Percentiles rank a stretch among this genome's conserved stretches.
These are phyloP conservation scores for Imbricaverruca yamaguchii DNA, from an alignment of 2,888 invertebrate genomes.

Conservation along the genomic window DNA sequence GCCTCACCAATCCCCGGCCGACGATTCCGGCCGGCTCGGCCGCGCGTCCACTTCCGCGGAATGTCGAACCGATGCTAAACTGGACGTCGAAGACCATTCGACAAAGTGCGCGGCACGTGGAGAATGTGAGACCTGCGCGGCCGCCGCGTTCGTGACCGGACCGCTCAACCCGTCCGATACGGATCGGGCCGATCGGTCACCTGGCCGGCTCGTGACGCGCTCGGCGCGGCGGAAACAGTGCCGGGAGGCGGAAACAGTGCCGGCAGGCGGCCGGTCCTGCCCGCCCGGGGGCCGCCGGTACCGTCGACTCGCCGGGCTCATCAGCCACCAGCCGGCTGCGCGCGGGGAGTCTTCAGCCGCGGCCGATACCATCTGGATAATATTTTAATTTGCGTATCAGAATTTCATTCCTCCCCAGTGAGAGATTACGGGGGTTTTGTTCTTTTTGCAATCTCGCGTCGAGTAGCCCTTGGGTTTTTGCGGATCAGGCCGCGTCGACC, in stretches of 20 bases:
- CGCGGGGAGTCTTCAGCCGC: slow-evolving; percentile 2
- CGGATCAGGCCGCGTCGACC: not conserved
- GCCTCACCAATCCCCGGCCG: not conserved
- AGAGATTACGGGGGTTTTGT: slow-evolving; percentile 11
- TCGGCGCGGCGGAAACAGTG: not conserved
- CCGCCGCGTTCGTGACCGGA: too few relatives aligned
- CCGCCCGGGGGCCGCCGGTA: not conserved
- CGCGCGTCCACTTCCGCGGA: not conserved
- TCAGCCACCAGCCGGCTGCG: not conserved
- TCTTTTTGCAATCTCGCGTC: slow-evolving; percentile 12
- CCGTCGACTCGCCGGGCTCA: not conserved
- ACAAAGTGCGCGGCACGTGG: too few relatives aligned
- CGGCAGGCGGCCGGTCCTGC: not conserved
- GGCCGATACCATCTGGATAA: slow-evolving; percentile 16
- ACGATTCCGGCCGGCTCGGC: not conserved
- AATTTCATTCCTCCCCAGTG: slow-evolving; percentile 21
- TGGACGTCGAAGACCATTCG: not conserved
- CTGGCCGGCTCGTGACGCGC: too few relatives aligned
- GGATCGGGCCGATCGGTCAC: too few relatives aligned
- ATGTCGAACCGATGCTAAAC: not conserved
- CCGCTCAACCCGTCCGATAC: too few relatives aligned
- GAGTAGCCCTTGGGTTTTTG: slow-evolving; percentile 11
- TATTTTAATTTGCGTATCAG: slow-evolving; percentile 22
- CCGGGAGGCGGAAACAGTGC: not conserved
- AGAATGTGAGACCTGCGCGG: too few relatives aligned